Base-by-base conservation (phyloP, 2,888 invertebrate species). In the Ochropleura leucogaster region DNA sequence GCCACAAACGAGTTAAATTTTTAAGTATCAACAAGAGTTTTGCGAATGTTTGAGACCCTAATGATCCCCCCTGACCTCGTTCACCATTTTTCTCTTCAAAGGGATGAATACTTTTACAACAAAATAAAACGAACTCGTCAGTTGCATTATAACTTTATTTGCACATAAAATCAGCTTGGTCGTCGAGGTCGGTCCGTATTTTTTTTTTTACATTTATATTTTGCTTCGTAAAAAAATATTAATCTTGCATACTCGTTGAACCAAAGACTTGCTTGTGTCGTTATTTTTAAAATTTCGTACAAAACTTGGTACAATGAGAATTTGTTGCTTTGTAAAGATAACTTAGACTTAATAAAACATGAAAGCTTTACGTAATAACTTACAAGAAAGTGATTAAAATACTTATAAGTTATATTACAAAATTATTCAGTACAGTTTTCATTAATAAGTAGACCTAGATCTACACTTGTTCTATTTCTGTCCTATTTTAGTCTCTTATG, bases 121-220 rank as follows among this genome's bases (percentile, higher is more conserved):
- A 68, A 84, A 87, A 86, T 82, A 80, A 89, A 88, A 89, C 74
- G 59, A 85, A 75, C 20, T 71, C 63, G 62, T 79, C 78, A 83
- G 72, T 85, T 87, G 75, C 83, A 82, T 89, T 88, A 89, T 85
- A 89, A 84, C 78, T 92, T 91, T 91, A 92, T 92, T 93, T 88
- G 84, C 83, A 87, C 83, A 80, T 78, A 86, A 88, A 85, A 81
- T 88, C 87, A 93, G 94, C 90, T 80, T 82, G 83, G 95, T 95
- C 94, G 92, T 94, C 86, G 94, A 92, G 92, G 88, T 95, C 94
- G 63, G 85, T 90, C 88, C 87, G 73, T 82, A 85, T 90, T 91
- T 91, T 93, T 92, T 89, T 89, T 77, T 42, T 84, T 80, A 89
- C 90, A 91, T 90, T 90, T 85, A 75, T 80, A 83, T 80, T 87